Evolutionary conservation across 2,797 vertebrate genomes (phyloP).

Genomic region (Erpetoichthys calabaricus): DNA sequence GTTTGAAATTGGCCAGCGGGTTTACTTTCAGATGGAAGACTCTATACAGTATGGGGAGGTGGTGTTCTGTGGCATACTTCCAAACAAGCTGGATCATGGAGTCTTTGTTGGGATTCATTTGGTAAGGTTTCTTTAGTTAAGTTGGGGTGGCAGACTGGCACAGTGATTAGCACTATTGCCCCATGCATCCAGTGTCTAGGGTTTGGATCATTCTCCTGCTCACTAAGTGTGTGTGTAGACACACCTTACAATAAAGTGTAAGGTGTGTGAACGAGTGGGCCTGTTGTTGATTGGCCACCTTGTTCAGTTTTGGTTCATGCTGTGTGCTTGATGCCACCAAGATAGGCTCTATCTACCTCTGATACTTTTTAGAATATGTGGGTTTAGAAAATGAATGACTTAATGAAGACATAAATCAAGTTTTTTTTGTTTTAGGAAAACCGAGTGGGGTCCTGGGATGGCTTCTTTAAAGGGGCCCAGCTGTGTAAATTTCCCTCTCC

Average conservation of each 20-base stretch:
- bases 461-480: constrained; percentile 31
- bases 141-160: background rate
- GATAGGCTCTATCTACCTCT: too few species aligned
- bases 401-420: too few species aligned
- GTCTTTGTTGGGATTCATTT: constrained; percentile 41
- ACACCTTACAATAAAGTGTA: too few species aligned
- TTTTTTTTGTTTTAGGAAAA: constrained; percentile 33
- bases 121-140: constrained; percentile 28
- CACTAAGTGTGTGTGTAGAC: too few species aligned
- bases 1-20: constrained; percentile 36
- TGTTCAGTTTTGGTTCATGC: too few species aligned
- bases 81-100: constrained; percentile 19
- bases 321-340: too few species aligned
- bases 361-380: too few species aligned
- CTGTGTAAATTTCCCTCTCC: constrained; percentile 42
- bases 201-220: too few species aligned
- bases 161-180: too few species aligned
- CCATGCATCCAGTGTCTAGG: background rate
- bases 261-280: too few species aligned
- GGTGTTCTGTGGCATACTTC: constrained; percentile 39
- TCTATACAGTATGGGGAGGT: constrained; percentile 30
- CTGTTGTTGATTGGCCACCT: too few species aligned
- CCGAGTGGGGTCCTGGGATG: constrained; percentile 49
- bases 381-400: too few species aligned
- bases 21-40: constrained; percentile 32